Base-by-base conservation (phyloP, 2,888 invertebrate species). In the Schizotus pectinicornis region DNA sequence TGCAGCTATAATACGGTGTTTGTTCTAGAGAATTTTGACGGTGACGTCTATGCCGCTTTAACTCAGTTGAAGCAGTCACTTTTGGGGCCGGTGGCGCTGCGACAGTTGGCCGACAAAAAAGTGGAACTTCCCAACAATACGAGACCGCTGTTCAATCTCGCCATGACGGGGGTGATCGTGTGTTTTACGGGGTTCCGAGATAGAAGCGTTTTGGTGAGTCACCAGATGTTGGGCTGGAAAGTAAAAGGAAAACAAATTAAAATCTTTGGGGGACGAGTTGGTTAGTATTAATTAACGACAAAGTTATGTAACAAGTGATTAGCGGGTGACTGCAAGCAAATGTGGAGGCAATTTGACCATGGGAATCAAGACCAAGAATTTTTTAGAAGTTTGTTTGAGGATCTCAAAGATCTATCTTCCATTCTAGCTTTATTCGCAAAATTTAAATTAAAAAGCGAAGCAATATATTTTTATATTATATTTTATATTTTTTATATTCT, bases 121-220 rank as follows among this genome's bases (percentile, higher is more conserved):
- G 88, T 91, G 76, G 84, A 87, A 67, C 82, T 94, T 69, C 89
- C 91, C 47, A 84, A 87, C 72, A 88, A 88, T 79, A 82, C 86
- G 59, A 85, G 95, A 62, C 96, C 96, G 56, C 85, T 95, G 74
- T 96, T 90, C 81, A 93, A 91, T 79, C 86, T 90, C 73, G 87
- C 93, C 57, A 95, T 97, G 95, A 86, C 88, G 70, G 92, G 93
- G 63, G 88, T 92, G 49, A 89, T 94, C 73, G 88, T 95, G 68
- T 95, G 94, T 81, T 95, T 96, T 81, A 94, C 95, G 58, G 95
- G 95, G 58, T 95, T 96, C 80, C 85, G 93, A 70, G 89, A 90
- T 78, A 92, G 92, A 78, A 91, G 92, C 79, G 92, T 94, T 82
- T 83, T 96, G 85, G 95, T 95, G 79, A 86, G 86, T 81, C 39